A percentile compares a stretch with the other conserved stretches of the same genome.
These are phyloP conservation scores for Euplagia quadripunctaria DNA, from an alignment of 2,888 invertebrate genomes.

Conservation along the genomic window DNA sequence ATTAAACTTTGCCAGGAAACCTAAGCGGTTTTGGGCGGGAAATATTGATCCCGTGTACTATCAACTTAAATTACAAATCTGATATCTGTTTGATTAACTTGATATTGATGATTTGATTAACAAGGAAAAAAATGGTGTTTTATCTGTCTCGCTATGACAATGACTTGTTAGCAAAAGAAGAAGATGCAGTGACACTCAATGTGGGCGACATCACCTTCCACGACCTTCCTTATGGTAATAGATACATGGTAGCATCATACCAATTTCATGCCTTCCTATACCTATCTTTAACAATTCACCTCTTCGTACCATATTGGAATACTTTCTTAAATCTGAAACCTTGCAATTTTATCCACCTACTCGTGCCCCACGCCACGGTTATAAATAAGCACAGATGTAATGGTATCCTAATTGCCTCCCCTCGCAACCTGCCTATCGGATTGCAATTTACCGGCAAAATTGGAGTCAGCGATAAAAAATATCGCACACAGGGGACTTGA, in stretches of 20 bases:
- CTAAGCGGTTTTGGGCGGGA: neutral
- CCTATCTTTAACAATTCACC: too few species aligned
- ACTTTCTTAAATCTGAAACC: conserved; percentile 12
- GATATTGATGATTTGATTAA: neutral
- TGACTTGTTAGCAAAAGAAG: too few species aligned
- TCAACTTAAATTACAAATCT: too few species aligned
- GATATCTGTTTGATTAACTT: too few species aligned
- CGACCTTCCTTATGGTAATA: too few species aligned
- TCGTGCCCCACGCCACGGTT: conserved; percentile 2
- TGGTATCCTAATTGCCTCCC: conserved; percentile 52
- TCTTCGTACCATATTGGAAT: neutral
- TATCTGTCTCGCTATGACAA: too few species aligned
- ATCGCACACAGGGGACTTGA: conserved; percentile 67
- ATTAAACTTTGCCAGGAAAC: neutral
- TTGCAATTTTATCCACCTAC: conserved; percentile 14
- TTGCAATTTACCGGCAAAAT: conserved; percentile 77
- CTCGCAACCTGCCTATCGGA: conserved; percentile 75
- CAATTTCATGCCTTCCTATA: too few species aligned
- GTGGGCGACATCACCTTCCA: too few species aligned
- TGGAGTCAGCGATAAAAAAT: conserved; percentile 72
- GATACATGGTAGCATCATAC: too few species aligned
- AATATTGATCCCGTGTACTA: neutral
- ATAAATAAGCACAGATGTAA: conserved; percentile 48
- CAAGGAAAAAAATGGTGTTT: too few species aligned
- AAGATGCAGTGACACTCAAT: too few species aligned